phyloP scores from a whole-genome alignment of 2,113 vertebrate species.

The Barbus barbus region DNA sequence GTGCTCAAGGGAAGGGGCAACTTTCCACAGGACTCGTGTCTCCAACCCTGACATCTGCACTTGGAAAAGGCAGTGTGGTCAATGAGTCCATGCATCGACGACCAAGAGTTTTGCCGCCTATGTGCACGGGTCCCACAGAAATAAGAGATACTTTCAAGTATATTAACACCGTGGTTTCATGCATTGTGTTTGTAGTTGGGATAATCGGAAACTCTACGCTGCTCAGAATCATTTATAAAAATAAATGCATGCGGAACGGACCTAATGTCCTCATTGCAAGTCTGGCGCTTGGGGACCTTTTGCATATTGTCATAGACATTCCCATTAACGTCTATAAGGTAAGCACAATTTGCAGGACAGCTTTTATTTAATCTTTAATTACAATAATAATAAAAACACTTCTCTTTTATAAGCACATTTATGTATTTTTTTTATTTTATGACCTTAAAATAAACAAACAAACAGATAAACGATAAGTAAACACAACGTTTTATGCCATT shows the following conservation, averaged over 20 bases:
- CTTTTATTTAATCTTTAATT: background rate
- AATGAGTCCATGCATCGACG: constrained; percentile 65
- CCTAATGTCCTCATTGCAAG: constrained; percentile 96
- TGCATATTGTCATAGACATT: constrained; percentile 92
- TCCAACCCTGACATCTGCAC: constrained; percentile 59
- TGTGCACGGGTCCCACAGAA: constrained; percentile 79
- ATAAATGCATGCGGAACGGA: constrained; percentile 95
- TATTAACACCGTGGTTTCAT: constrained; percentile 91
- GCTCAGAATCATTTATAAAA: constrained; percentile 94
- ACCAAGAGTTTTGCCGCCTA: constrained; percentile 70
- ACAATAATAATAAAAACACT: no score
- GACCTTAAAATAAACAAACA: no score
- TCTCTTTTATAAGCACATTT: no score
- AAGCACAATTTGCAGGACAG: constrained; percentile 45
- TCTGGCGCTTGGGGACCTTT: constrained; percentile 90
- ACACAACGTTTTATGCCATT: background rate
- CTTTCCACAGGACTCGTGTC: background rate
- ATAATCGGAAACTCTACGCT: constrained; percentile 94
- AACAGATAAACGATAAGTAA: background rate
- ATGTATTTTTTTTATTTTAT: no score
- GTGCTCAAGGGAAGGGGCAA: constrained; percentile 58
- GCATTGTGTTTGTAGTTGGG: constrained; percentile 89
- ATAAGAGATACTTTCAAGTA: constrained; percentile 92
- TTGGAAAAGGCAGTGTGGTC: constrained; percentile 44
- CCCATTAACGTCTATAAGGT: constrained; percentile 96